Evolutionary conservation across 2,888 invertebrate genomes (phyloP).

Genomic region (Drosophila yooni): DNA sequence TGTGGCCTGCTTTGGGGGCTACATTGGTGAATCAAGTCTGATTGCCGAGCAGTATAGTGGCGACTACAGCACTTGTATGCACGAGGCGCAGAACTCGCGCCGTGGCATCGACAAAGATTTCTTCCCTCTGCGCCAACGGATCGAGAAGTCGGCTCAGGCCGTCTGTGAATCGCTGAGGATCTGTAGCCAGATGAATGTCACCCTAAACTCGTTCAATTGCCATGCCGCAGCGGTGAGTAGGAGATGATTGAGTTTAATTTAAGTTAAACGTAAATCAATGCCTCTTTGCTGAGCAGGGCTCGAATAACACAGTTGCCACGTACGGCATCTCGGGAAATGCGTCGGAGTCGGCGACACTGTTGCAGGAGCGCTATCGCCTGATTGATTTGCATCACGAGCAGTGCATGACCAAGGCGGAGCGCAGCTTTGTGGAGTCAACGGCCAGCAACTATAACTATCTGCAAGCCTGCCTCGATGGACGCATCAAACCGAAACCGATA

Average conservation of each 20-base stretch:
- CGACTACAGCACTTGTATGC: conserved; percentile 59
- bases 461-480: conserved; percentile 77
- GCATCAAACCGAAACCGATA: conserved; percentile 53
- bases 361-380: conserved; percentile 77
- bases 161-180: conserved; percentile 59
- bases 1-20: conserved; percentile 75
- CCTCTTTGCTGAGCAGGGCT: conserved; percentile 56
- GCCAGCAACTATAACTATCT: conserved; percentile 76
- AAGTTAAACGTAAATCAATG: not conserved
- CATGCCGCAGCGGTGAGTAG: conserved; percentile 75
- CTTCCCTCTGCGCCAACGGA: conserved; percentile 51
- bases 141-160: conserved; percentile 48
- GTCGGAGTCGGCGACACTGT: conserved; percentile 65
- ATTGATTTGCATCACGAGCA: conserved; percentile 75
- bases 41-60: conserved; percentile 68
- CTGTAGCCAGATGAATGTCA: conserved; percentile 60
- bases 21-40: conserved; percentile 70
- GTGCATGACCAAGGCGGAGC: conserved; percentile 69
- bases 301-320: conserved; percentile 74
- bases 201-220: conserved; percentile 72
- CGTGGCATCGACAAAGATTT: conserved; percentile 66
- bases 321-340: conserved; percentile 82
- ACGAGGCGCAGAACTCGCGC: conserved; percentile 56
- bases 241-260: not conserved
- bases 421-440: conserved; percentile 70